Evolutionary conservation across 2,797 vertebrate species (phyloP).

Genomic region (Enteromius treurensis): DNA sequence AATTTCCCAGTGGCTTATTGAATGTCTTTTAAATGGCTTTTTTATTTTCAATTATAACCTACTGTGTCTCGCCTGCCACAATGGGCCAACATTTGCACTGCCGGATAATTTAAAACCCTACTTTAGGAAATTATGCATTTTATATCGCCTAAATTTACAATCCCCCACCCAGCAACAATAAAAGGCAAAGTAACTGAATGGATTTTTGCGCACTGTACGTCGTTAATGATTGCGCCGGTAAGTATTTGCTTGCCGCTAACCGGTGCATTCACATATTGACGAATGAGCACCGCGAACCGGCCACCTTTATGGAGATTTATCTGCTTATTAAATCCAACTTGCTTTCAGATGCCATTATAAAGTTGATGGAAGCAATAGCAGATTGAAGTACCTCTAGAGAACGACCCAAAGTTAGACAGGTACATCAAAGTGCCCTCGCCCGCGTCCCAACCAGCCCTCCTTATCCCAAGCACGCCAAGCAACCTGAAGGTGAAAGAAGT

Average conservation of each 20-base stretch:
- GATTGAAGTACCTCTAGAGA: slow-evolving; percentile 65
- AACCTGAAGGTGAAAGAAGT: slow-evolving; percentile 95
- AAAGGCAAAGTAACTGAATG: slow-evolving; percentile 42
- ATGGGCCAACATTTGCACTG: slow-evolving; percentile 64
- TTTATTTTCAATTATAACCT: slow-evolving; percentile 80
- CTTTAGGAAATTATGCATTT: slow-evolving; percentile 78
- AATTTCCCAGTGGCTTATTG: slow-evolving; percentile 80
- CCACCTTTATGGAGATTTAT: slow-evolving; percentile 78
- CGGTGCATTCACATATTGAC: slow-evolving; percentile 45
- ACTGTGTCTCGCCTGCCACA: slow-evolving; percentile 64
- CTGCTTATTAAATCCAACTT: slow-evolving; percentile 80
- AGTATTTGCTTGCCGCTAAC: slow-evolving; percentile 43
- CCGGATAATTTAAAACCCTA: slow-evolving; percentile 75
- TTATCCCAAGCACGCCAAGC: slow-evolving; percentile 49
- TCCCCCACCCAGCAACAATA: slow-evolving; percentile 43
- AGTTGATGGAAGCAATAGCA: slow-evolving; percentile 78
- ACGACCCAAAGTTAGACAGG: slow-evolving; percentile 70
- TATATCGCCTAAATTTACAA: slow-evolving; percentile 68
- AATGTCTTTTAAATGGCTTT: slow-evolving; percentile 80
- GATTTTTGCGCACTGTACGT: slow-evolving; percentile 39
- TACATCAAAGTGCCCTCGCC: slow-evolving; percentile 65
- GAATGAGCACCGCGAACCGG: slow-evolving; percentile 74
- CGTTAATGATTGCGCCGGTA: slow-evolving; percentile 43
- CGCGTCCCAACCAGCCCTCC: slow-evolving; percentile 43
- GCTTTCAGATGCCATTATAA: slow-evolving; percentile 69